Base-by-base conservation (phyloP, 2,113 vertebrate species). In the Todiramphus saurophagus region DNA sequence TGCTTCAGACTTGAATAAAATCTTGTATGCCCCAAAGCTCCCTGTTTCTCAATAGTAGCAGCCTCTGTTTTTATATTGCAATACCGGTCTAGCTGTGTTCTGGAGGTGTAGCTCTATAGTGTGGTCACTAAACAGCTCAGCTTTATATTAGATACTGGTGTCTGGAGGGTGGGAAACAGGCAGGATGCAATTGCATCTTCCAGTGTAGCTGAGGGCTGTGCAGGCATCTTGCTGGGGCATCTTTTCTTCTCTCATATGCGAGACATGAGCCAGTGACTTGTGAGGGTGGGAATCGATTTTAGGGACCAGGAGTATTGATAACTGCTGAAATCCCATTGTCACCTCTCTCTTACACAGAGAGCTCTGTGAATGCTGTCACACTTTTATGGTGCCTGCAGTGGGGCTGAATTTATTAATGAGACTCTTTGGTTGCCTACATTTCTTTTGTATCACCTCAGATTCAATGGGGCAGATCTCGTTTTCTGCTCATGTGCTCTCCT, bases 21-120 rank as follows among this genome's bases (percentile, higher is more conserved):
- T 10, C 30, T n/a, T 21, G 4, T 30, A 2, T 58, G 14, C 17
- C 39, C 0, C 0, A 16, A 69, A 67, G 13, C 18, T 48, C 16
- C 2, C 33, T 39, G 30, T 50, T 85, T 53, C 43, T 48, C 21
- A 30, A 25, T 4, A 63, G 59, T 20, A 30, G 15, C 12, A 56
- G 48, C 8, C 44, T 43, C 19, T 43, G 31, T 10, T 80, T 77
- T 58, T 5, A 5, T 39, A 7, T 7, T 35, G 31, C 31, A 63
- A 1, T 13, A n/a, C 8, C 86, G 63, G 10, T 69, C 8, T 88
- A 43, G n/a, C 62, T 59, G 62, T 17, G 44, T 2, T 9, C 16
- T 10, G 3, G 51, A 81, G 59, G 46, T 37, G 41, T 5, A 44
- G 51, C 14, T 74, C 27, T 31, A 67, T 9, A 63, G 21, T 3